A percentile compares a stretch with the other conserved stretches of the same genome.
phyloP scores from a whole-genome alignment of 1,140 invertebrate species.

The Palaemon carinicauda region DNA sequence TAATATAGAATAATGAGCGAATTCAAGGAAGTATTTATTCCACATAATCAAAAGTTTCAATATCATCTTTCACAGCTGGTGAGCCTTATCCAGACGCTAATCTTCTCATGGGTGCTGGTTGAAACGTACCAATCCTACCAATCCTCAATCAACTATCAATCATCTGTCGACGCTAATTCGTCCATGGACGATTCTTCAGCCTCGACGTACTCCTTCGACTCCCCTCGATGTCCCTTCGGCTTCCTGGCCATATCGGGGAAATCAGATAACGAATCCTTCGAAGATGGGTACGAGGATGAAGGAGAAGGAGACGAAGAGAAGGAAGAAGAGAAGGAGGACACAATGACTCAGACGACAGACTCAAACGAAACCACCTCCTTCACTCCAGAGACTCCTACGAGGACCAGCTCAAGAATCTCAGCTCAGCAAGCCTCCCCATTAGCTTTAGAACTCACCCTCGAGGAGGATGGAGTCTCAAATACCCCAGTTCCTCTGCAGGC shows the following conservation, averaged over 20 bases:
- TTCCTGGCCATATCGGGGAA: neutral
- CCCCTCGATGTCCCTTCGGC: constrained; percentile 12
- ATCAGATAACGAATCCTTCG: neutral
- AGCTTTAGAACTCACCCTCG: neutral
- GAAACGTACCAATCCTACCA: constrained; percentile 41
- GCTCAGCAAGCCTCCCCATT: neutral
- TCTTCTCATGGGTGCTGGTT: constrained; percentile 44
- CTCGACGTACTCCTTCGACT: neutral
- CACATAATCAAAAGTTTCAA: too few relatives aligned
- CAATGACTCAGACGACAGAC: neutral
- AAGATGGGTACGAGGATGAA: neutral
- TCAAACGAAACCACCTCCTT: neutral
- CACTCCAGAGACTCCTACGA: too few relatives aligned
- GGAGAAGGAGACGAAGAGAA: neutral
- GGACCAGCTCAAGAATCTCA: too few relatives aligned
- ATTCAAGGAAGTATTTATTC: too few relatives aligned
- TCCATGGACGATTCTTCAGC: neutral
- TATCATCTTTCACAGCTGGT: constrained; percentile 19
- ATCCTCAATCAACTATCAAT: neutral
- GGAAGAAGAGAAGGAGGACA: neutral
- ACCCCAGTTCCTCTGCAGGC: neutral
- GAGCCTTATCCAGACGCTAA: constrained; percentile 41
- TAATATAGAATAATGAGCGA: too few relatives aligned
- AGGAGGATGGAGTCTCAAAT: neutral
- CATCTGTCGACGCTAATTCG: neutral